phyloP scores from a whole-genome alignment of 2,113 vertebrate species.

The Vulpes vulpes region DNA sequence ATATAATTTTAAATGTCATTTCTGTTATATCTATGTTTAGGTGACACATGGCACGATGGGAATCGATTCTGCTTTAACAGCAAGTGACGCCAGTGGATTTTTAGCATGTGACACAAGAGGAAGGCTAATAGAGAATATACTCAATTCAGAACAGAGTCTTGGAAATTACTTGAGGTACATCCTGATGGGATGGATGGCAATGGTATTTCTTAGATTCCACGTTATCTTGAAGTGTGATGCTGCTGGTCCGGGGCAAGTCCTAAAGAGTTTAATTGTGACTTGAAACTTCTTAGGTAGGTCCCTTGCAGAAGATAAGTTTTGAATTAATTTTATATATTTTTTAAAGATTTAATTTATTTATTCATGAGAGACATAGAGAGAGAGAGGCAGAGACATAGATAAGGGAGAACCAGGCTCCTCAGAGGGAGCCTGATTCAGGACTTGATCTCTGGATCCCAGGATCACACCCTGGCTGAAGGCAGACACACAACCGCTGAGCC shows the following conservation, averaged over 20 bases:
- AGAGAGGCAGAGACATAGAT: no score
- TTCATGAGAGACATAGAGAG: no score
- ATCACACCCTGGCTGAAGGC: no score
- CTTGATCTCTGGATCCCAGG: no score
- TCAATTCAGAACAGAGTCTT: not conserved
- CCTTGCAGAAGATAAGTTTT: slow-evolving; percentile 25
- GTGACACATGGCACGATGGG: not conserved
- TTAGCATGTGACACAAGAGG: not conserved
- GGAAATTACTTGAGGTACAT: not conserved
- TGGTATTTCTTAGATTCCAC: not conserved
- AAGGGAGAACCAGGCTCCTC: no score
- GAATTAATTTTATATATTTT: not conserved
- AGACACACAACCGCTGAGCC: no score
- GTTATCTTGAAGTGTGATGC: not conserved
- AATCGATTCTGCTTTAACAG: not conserved
- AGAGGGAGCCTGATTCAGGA: no score
- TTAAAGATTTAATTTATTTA: no score
- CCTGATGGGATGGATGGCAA: no score
- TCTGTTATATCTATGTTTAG: not conserved
- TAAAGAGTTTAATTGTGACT: not conserved
- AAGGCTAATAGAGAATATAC: not conserved
- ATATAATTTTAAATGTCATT: not conserved
- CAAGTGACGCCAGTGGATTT: not conserved
- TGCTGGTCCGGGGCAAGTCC: not conserved
- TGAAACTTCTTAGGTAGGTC: not conserved